phyloP scores from a whole-genome alignment of 2,888 invertebrate genomes.

The Gymnoscelis rufifasciata region DNA sequence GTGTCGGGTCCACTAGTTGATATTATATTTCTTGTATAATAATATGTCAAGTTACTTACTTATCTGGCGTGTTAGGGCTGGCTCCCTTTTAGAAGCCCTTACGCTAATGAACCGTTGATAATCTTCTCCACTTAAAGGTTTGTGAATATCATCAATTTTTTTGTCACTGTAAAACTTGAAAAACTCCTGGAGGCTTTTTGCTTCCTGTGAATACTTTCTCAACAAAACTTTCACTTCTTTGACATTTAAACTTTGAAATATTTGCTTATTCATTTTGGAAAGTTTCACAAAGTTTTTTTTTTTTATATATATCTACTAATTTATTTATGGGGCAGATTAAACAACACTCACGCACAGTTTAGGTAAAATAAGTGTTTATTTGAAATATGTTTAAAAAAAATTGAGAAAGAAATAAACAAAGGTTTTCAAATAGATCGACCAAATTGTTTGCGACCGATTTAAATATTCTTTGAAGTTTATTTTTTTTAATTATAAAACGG shows the following conservation, averaged over 20 bases:
- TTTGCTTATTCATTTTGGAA: constrained; percentile 30
- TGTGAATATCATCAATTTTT: constrained; percentile 39
- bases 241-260: constrained; percentile 35
- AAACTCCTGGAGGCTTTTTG: constrained; percentile 42
- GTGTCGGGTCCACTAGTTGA: background rate
- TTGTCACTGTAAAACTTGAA: constrained; percentile 57
- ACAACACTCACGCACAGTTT: too few species aligned
- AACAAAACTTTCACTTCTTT: constrained; percentile 32
- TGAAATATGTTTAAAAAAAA: too few species aligned
- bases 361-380: too few species aligned
- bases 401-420: too few species aligned
- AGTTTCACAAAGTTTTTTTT: too few species aligned
- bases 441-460: too few species aligned
- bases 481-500: too few species aligned
- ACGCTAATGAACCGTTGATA: constrained; percentile 59
- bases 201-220: constrained; percentile 39
- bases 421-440: too few species aligned
- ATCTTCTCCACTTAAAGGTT: constrained; percentile 48
- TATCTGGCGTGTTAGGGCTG: constrained; percentile 61
- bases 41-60: constrained; percentile 49
- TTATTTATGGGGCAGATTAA: too few species aligned
- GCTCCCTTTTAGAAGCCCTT: constrained; percentile 52
- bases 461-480: too few species aligned
- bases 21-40: too few species aligned
- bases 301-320: too few species aligned